Conservation (phyloP, 2,797 vertebrate species). For the Fundulus diaphanus region DNA sequence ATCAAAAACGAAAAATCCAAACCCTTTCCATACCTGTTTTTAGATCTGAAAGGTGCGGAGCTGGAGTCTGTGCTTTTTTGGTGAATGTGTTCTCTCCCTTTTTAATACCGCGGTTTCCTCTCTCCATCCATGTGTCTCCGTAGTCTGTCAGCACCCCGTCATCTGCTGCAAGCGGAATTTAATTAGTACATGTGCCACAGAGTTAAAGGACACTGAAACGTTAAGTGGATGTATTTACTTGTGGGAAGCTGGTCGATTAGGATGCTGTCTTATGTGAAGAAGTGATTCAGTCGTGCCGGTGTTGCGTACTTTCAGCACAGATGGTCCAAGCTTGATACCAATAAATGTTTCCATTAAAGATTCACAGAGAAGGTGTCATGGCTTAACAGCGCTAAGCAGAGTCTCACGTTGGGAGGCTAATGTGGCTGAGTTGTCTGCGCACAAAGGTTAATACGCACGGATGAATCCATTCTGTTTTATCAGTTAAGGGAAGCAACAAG, state of each 20-base stretch:
- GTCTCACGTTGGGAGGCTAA: constrained; percentile 55
- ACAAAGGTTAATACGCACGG: constrained; percentile 46
- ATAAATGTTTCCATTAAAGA: constrained; percentile 67
- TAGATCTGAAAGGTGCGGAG: constrained; percentile 60
- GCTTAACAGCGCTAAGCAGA: constrained; percentile 59
- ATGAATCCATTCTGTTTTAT: constrained; percentile 55
- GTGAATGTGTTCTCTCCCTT: constrained; percentile 36
- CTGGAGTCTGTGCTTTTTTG: constrained; percentile 23
- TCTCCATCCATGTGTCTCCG: constrained; percentile 67
- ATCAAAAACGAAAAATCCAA: constrained; percentile 22
- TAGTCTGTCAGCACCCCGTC: constrained; percentile 48
- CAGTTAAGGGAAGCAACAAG: constrained; percentile 45
- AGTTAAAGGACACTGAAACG: constrained; percentile 72
- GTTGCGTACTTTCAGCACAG: constrained; percentile 67
- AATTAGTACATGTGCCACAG: constrained; percentile 71
- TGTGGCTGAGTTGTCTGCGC: constrained; percentile 51
- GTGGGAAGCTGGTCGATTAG: constrained; percentile 68
- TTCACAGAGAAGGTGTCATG: constrained; percentile 68
- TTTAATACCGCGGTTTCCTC: constrained; percentile 58
- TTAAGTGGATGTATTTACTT: constrained; percentile 74
- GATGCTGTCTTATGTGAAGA: constrained; percentile 67
- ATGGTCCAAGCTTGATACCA: constrained; percentile 64
- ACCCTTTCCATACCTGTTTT: constrained; percentile 52
- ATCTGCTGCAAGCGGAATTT: constrained; percentile 66
- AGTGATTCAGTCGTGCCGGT: constrained; percentile 56